Evolutionary conservation across 2,113 vertebrate genomes (phyloP), one percentile per base, ranked within the genome.

Genomic region (Cisticola juncidis): DNA sequence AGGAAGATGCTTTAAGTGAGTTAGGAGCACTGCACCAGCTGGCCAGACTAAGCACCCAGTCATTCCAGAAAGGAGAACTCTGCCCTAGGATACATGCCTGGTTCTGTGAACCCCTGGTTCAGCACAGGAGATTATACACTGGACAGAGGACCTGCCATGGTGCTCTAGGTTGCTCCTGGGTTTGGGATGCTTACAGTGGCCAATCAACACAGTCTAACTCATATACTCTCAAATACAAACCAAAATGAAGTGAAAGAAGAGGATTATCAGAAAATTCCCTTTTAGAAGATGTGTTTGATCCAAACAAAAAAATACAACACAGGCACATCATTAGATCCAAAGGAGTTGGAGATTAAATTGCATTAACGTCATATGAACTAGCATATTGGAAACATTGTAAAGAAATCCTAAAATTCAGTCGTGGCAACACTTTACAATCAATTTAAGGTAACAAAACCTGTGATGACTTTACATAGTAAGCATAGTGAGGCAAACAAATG

Each of bases 71-170:
- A 57, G 4, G 2, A 56, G 28, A 82, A 65, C 31, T 11, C 16
- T 42, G 38, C 19, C 23, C 29, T 66, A 33, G 58, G 6, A 3
- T 9, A 6, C 0, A 0, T 2, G 19, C 53, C 65, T 18, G 11
- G 14, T 19, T 64, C 9, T 7, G 2, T 2, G 29, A 44, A 16
- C 20, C 9, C 0, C 0, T 17, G 15, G 14, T 21, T 80, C 50
- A 29, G 19, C 58, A 35, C 8, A 31, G 24, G 22, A 9, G 25
- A 45, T 5, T n/a, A 2, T 3, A 6, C 9, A 4, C 4, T 31
- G 51, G 9, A 38, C 12, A 35, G 50, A 50, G 33, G 9, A 58
- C 5, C 42, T 65, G 31, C 31, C 14, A 5, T 7, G 31, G n/a
- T n/a, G 35, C 14, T 40, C 0, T 6, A 4, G 8, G 19, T 9